Evolutionary conservation across 2,797 vertebrate genomes (phyloP).

Genomic region (Acanthopagrus latus): DNA sequence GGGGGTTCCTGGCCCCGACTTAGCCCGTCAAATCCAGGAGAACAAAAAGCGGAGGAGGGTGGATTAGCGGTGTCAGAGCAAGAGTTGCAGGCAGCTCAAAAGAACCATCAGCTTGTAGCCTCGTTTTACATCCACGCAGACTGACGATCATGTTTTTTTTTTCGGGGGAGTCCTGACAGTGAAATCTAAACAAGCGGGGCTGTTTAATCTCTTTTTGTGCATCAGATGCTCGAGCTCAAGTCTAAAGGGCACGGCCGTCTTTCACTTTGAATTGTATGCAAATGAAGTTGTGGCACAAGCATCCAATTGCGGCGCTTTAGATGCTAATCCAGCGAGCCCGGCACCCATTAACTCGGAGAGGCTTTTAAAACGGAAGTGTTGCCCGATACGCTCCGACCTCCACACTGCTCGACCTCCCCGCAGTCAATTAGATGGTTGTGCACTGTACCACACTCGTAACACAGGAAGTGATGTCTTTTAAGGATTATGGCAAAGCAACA

Average conservation of each 20-base stretch:
- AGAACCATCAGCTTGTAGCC: conserved; percentile 17
- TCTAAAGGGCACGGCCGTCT: background rate
- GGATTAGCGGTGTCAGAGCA: conserved; percentile 28
- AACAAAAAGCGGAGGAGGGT: conserved; percentile 25
- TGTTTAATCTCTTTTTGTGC: background rate
- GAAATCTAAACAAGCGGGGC: conserved; percentile 8
- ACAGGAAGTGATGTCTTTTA: conserved; percentile 8
- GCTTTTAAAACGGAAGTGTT: conserved; percentile 1
- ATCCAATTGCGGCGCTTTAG: conserved; percentile 3
- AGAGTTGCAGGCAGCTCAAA: conserved; percentile 11
- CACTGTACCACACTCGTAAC: conserved; percentile 8
- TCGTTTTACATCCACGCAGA: conserved; percentile 18
- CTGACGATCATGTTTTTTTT: background rate
- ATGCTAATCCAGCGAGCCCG: conserved; percentile 7
- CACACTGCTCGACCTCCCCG: background rate
- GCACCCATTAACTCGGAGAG: conserved; percentile 15
- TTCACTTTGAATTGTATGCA: conserved; percentile 31
- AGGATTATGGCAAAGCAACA: background rate
- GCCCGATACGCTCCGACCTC: conserved; percentile 11
- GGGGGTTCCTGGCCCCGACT: conserved; percentile 23
- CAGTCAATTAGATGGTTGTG: conserved; percentile 4
- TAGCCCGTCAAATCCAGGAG: conserved; percentile 36
- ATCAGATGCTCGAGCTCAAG: conserved; percentile 9
- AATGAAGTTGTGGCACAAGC: conserved; percentile 22
- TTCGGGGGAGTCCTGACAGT: background rate